phyloP scores from a whole-genome alignment of 2,888 invertebrate genomes.

The Chymomyza fuscimana region DNA sequence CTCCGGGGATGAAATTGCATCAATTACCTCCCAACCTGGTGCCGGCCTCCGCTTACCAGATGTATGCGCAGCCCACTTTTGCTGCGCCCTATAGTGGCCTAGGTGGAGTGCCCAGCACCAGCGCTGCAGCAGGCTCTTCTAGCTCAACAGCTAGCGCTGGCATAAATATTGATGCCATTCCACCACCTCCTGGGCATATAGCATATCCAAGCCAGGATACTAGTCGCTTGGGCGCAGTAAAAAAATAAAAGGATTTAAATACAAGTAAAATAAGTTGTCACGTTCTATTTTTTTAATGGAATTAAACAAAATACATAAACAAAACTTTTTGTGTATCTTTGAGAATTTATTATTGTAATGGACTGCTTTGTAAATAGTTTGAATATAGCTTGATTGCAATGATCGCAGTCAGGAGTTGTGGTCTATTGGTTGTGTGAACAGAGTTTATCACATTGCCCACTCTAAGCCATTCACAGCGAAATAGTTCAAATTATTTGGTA shows the following conservation, averaged over 20 bases:
- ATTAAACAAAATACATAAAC: background rate
- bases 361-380: too few relatives aligned
- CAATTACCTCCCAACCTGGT: conserved; percentile 79
- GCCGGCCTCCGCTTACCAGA: conserved; percentile 77
- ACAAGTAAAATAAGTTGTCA: background rate
- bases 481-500: background rate
- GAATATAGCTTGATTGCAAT: too few relatives aligned
- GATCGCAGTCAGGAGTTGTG: too few relatives aligned
- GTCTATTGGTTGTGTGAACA: too few relatives aligned
- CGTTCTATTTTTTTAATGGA: background rate
- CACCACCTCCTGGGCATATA: conserved; percentile 81
- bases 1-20: conserved; percentile 79
- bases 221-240: conserved; percentile 88
- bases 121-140: conserved; percentile 58
- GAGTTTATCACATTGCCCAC: background rate
- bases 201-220: conserved; percentile 99
- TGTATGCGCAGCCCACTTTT: conserved; percentile 77
- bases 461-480: background rate
- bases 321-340: too few relatives aligned
- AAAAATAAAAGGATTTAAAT: conserved; percentile 62
- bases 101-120: conserved; percentile 73
- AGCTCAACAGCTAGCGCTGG: conserved; percentile 36
- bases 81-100: conserved; percentile 79
- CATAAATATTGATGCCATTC: conserved; percentile 70
- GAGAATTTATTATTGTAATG: too few relatives aligned